Base-by-base conservation (phyloP, 2,797 vertebrate species). In the Enteromius fasciolatus region DNA sequence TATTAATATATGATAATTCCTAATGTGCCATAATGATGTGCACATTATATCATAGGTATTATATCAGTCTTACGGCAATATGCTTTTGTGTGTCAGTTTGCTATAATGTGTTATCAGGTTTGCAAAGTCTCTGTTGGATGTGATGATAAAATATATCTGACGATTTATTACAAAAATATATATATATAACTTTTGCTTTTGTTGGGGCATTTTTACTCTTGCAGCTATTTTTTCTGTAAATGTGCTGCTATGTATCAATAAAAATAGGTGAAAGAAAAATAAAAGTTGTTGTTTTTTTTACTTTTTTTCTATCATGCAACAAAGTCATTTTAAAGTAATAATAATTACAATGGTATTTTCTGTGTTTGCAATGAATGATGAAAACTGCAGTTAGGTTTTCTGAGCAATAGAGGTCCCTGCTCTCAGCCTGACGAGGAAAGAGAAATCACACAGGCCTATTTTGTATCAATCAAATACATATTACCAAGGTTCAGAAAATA, bases 141-240 rank as follows among this genome's bases (percentile, higher is more conserved):
- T 33, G 14, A 80, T 36, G 20, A 44, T 73, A 25, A 78, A 25
- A 54, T 39, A 20, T 6, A 39, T 96, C 94, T 94, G 95, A 91
- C 44, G 64, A 70, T 54, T 92, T 73, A 80, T 33, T 78, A 81
- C 69, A 23, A 69, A 18, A 48, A 75, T 41, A n/a, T 11, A n/a
- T 41, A 80, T 64, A 83, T 76, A 52, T 15, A 72, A 39, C 82
- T 68, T 95, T 95, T 94, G 94, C 95, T 95, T 96, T 96, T 95
- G 92, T 96, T 93, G 92, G 93, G 93, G 94, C 91, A 93, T 95
- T 97, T 97, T 95, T 96, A 96, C 91, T 96, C 92, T 91, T 88
- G 94, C 95, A 94, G 94, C 93, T 95, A 93, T 93, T 95, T 96
- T 39, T 96, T 97, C 95, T 98, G 95, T 98, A 97, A 95, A 96